A percentile compares a stretch with the other conserved stretches of the same genome.
Conservation (phyloP, 2,797 vertebrate genomes). For the Cyclopterus lumpus region DNA sequence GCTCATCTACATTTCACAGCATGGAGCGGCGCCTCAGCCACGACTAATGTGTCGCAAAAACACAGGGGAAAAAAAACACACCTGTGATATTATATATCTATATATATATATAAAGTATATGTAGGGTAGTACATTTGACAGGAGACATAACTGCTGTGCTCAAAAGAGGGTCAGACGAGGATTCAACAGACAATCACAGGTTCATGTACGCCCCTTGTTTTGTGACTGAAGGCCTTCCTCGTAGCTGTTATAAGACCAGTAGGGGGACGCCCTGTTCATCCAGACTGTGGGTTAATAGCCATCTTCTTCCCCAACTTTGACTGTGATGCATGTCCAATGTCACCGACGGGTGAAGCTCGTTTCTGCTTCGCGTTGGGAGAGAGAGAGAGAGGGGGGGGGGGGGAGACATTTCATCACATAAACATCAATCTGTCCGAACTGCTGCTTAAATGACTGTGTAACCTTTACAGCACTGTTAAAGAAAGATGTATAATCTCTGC, state of each 20-base stretch:
- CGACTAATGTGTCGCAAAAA: background rate
- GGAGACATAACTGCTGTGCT: too few relatives aligned
- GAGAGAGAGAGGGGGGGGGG: conserved; percentile 50
- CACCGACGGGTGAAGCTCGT: conserved; percentile 74
- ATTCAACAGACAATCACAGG: conserved; percentile 8
- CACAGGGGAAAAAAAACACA: background rate
- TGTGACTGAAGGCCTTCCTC: conserved; percentile 1
- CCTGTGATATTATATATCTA: background rate
- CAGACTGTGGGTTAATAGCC: conserved; percentile 28
- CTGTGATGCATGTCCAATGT: conserved; percentile 68
- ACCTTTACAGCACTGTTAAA: conserved; percentile 85
- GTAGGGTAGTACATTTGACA: background rate
- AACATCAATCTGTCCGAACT: conserved; percentile 86
- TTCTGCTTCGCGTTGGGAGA: conserved; percentile 73
- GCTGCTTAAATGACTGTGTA: conserved; percentile 87
- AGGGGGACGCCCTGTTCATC: conserved; percentile 1
- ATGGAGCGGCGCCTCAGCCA: background rate
- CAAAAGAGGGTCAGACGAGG: background rate
- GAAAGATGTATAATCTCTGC: conserved; percentile 82
- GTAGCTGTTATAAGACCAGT: conserved; percentile 22
- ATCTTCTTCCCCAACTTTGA: conserved; percentile 33
- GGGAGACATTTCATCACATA: conserved; percentile 79
- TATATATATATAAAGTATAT: too few relatives aligned
- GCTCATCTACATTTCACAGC: conserved; percentile 27
- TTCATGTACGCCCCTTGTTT: background rate